Conservation (phyloP, 2,113 vertebrate genomes). For the Brevimyrus niger region DNA sequence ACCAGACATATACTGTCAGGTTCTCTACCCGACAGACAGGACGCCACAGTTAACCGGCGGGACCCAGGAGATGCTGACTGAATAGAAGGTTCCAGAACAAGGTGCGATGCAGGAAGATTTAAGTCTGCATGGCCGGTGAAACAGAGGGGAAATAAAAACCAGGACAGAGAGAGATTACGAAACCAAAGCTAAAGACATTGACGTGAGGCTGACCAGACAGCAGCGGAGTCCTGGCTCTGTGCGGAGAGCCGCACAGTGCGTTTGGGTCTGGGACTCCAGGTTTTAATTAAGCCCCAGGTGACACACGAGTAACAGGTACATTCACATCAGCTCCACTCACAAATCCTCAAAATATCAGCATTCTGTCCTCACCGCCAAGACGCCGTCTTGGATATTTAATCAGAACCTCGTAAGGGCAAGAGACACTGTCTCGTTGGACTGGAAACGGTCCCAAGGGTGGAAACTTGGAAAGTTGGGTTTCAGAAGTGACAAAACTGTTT, state of each 20-base stretch:
- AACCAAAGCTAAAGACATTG: neutral
- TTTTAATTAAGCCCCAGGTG: conserved; percentile 1
- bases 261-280: neutral
- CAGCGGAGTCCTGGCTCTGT: neutral
- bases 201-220: neutral
- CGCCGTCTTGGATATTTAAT: neutral
- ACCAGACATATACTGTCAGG: neutral
- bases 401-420: neutral
- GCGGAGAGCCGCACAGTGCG: neutral
- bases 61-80: neutral
- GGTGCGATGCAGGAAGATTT: neutral
- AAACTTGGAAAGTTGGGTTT: neutral
- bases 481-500: conserved; percentile 3
- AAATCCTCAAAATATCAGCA: neutral
- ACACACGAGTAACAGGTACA: neutral
- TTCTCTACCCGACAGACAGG: neutral
- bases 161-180: neutral
- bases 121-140: neutral
- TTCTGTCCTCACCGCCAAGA: neutral
- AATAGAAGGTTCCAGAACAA: neutral
- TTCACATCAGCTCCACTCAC: neutral
- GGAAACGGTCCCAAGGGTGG: neutral
- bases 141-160: neutral
- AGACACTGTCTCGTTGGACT: neutral
- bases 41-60: neutral